A percentile compares a stretch with the other conserved stretches of the same genome.
phyloP scores from a whole-genome alignment of 2,888 invertebrate species.

The Cynaeus angustus region DNA sequence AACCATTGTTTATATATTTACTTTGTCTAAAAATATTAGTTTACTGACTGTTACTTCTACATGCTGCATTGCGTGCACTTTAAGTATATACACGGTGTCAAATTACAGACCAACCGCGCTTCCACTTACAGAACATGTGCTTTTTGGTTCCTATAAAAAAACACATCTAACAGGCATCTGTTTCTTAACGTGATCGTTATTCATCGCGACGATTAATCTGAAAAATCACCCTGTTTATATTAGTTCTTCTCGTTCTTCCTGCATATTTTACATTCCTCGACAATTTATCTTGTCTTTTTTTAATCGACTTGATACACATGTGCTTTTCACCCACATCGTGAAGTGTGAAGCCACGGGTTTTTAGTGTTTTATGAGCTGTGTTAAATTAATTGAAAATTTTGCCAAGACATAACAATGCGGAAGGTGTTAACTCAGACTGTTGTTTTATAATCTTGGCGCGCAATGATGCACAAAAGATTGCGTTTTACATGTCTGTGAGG shows the following conservation, averaged over 20 bases:
- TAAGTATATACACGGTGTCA: neutral
- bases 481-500: neutral
- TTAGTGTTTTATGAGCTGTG: slow-evolving; percentile 1
- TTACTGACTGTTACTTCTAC: neutral
- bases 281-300: slow-evolving; percentile 35
- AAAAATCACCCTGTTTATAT: slow-evolving; percentile 32
- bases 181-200: neutral
- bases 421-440: neutral
- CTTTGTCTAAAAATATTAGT: neutral
- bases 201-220: slow-evolving; percentile 26
- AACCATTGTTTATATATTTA: neutral
- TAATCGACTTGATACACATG: too few relatives aligned
- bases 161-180: neutral
- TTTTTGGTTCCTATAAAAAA: neutral
- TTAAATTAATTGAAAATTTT: slow-evolving; percentile 11
- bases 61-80: neutral
- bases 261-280: slow-evolving; percentile 33
- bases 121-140: neutral
- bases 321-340: slow-evolving; percentile 20
- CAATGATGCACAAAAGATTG: slow-evolving; percentile 1
- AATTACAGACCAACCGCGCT: neutral
- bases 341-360: slow-evolving; percentile 20
- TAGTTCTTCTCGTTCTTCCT: slow-evolving; percentile 24
- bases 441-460: slow-evolving; percentile 3
- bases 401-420: slow-evolving; percentile 7